Base-by-base conservation (phyloP, 2,888 invertebrate genomes). In the Dolichomitus sp. region DNA sequence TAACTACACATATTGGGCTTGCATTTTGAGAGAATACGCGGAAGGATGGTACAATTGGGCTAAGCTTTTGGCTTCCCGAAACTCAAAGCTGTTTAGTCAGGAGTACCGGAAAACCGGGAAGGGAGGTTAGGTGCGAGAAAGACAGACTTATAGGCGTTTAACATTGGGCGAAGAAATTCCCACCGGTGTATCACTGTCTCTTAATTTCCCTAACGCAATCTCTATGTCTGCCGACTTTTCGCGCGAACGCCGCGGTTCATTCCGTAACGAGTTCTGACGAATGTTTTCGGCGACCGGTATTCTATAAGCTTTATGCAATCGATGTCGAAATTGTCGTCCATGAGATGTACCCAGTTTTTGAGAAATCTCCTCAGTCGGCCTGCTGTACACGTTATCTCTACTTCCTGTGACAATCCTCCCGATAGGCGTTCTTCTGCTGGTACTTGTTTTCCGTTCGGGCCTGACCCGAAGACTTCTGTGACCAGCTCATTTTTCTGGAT, bases 261-360 rank as follows among this genome's bases (percentile, higher is more conserved):
- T 2, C 17, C 0, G 48, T 48, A 17, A 17, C n/a, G 14, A n/a
- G 6, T n/a, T 17, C 17, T 48, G 40, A 6, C 17, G 48, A 4
- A 48, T n/a, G 17, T 48, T 7, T 1, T 48, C 48, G 5, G 48
- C n/a, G 48, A n/a, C 5, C 48, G 48, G 48, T 14, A 48, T 48
- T 48, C 3, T n/a, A 48, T 48, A 48, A 48, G 3, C 48, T 7
- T 48, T 17, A 48, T n/a, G 17, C 48, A 48, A 2, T 48, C 17
- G 14, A 48, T 48, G 48, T 17, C 48, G 48, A 48, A 48, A 42
- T 42, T 42, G 48, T 48, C 17, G 48, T 48, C 48, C 48, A 17
- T 48, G 48, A n/a, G 48, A n/a, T 48, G 48, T 48, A 48, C 17
- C 48, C 17, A 48, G 48, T 48, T 48, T 48, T 48, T 5, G 17